Conservation (phyloP, 1,140 invertebrate species). For the Catajapyx aquilonaris region DNA sequence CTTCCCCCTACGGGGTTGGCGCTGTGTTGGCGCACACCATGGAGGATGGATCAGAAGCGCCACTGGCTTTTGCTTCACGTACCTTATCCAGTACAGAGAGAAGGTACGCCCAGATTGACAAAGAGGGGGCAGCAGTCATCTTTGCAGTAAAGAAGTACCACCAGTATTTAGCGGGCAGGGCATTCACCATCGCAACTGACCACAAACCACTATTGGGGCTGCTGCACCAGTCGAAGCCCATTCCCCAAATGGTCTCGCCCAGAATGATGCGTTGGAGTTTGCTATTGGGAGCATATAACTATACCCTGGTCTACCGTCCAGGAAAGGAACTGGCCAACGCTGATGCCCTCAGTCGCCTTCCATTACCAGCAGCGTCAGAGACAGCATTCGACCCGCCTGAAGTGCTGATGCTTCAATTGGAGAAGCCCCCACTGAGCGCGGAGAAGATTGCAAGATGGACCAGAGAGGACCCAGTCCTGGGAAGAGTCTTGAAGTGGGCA, state of each 20-base stretch:
- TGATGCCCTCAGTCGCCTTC: too few relatives aligned
- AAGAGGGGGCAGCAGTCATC: conserved; percentile 22
- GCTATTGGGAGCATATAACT: conserved; percentile 15
- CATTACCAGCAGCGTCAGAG: conserved; percentile 7
- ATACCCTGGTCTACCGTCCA: conserved; percentile 14
- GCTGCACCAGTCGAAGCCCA: conserved; percentile 12
- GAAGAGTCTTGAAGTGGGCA: conserved; percentile 2
- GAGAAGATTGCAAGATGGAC: conserved; percentile 3
- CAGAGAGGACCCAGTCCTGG: conserved; percentile 4
- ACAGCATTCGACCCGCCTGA: neutral
- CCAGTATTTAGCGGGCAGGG: conserved; percentile 20
- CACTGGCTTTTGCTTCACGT: conserved; percentile 23
- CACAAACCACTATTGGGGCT: conserved; percentile 20
- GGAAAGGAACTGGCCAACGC: too few relatives aligned
- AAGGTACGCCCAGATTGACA: conserved; percentile 23
- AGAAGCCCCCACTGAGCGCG: conserved; percentile 5
- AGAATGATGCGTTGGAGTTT: conserved; percentile 18
- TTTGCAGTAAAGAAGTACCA: conserved; percentile 21
- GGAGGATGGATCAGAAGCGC: conserved; percentile 17
- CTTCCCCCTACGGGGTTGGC: conserved; percentile 24
- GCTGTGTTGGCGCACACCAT: conserved; percentile 22
- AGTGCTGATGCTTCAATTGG: conserved; percentile 4
- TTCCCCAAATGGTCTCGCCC: conserved; percentile 13
- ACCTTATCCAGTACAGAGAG: conserved; percentile 20
- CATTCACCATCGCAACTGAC: conserved; percentile 23